These are phyloP conservation scores for Trissolcus basalis DNA, from an alignment of 1,140 invertebrate species.

Conservation along the genomic window DNA sequence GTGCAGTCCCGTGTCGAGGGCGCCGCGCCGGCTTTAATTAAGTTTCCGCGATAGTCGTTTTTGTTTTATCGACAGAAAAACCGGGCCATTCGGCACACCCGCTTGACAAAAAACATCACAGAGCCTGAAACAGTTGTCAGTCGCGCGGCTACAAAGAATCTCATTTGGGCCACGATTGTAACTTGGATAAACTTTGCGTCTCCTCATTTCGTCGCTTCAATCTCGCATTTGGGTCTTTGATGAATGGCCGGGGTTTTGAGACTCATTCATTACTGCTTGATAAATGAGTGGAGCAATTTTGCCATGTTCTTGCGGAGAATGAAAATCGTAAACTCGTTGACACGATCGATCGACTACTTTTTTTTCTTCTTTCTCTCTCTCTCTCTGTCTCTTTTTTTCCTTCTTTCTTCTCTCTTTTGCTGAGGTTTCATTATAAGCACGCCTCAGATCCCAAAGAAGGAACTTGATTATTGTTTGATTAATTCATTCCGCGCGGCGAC, in stretches of 20 bases:
- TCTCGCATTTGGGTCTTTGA: conserved; percentile 28
- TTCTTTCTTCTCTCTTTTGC: too few relatives aligned
- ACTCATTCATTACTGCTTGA: conserved; percentile 28
- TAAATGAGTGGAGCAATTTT: conserved; percentile 12
- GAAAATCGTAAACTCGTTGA: conserved; percentile 5
- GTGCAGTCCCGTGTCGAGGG: background rate
- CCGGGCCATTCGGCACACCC: conserved; percentile 7
- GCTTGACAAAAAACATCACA: background rate
- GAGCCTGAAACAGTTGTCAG: conserved; percentile 3
- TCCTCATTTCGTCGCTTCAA: conserved; percentile 32
- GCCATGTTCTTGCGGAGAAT: too few relatives aligned
- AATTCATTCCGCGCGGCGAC: conserved; percentile 32
- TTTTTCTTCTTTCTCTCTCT: too few relatives aligned
- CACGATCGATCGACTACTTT: conserved; percentile 36
- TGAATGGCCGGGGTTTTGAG: conserved; percentile 26
- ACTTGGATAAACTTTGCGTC: conserved; percentile 4
- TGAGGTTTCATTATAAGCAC: background rate
- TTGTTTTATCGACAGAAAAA: background rate
- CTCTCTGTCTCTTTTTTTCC: too few relatives aligned
- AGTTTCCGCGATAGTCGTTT: conserved; percentile 5
- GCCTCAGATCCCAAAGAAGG: conserved; percentile 20
- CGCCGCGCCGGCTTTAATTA: conserved; percentile 11
- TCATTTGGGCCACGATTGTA: conserved; percentile 15
- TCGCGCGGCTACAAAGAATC: conserved; percentile 10
- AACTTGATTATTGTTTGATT: conserved; percentile 49